phyloP scores from a whole-genome alignment of 2,113 vertebrate species.

The Colaptes auratus region DNA sequence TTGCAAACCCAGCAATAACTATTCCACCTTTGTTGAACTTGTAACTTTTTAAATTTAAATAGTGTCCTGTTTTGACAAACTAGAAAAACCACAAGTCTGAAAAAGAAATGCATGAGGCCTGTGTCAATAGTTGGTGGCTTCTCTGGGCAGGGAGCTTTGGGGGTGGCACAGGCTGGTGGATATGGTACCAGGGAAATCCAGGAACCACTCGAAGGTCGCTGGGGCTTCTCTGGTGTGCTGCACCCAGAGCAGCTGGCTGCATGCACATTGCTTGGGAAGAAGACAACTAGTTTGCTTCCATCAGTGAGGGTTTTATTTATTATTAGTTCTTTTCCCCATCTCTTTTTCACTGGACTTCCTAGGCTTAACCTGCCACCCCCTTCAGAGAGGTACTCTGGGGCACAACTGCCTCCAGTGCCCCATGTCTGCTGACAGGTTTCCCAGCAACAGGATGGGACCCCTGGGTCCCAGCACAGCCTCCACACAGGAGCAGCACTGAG shows the following conservation, averaged over 20 bases:
- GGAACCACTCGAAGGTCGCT: neutral
- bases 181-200: neutral
- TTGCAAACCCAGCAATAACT: slow-evolving; percentile 71
- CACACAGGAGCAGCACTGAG: too few species aligned
- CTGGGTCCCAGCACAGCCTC: neutral
- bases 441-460: neutral
- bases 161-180: slow-evolving; percentile 47
- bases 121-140: slow-evolving; percentile 67
- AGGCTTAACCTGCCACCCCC: neutral
- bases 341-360: neutral
- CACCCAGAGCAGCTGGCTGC: neutral
- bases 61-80: slow-evolving; percentile 90
- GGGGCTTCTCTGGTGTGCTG: neutral
- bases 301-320: neutral
- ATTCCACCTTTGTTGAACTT: slow-evolving; percentile 65
- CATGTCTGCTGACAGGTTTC: neutral
- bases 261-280: neutral
- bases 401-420: neutral
- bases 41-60: slow-evolving; percentile 76
- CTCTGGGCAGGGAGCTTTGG: slow-evolving; percentile 81
- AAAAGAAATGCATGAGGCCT: slow-evolving; percentile 55
- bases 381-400: neutral
- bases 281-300: slow-evolving; percentile 3
- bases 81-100: slow-evolving; percentile 83
- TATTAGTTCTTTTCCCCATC: neutral